A percentile compares a stretch with the other conserved stretches of the same genome.
Conservation (phyloP, 2,797 vertebrate species). For the Podarcis siculus region DNA sequence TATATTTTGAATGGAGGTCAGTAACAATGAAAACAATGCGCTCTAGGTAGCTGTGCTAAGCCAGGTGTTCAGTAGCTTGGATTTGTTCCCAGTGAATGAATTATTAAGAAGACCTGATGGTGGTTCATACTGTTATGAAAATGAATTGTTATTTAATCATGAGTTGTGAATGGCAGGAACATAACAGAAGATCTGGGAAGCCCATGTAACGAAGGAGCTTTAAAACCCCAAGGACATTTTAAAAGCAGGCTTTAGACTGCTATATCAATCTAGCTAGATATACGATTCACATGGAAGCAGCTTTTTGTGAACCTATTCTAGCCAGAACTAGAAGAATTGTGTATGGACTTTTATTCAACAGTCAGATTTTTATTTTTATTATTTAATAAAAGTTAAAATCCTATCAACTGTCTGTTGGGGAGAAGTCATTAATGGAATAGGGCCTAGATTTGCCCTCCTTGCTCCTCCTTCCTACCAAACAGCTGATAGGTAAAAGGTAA, state of each 20-base stretch:
- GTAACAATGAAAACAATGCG: neutral
- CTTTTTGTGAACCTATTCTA: neutral
- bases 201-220: neutral
- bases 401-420: neutral
- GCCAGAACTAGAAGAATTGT: neutral
- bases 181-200: conserved; percentile 52
- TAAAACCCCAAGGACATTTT: conserved; percentile 29
- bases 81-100: conserved; percentile 43
- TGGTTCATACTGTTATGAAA: conserved; percentile 49
- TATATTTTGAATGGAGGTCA: conserved; percentile 21
- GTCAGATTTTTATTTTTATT: neutral
- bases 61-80: conserved; percentile 12
- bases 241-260: conserved; percentile 25
- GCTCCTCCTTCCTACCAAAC: neutral
- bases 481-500: neutral
- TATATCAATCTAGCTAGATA: neutral
- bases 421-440: neutral
- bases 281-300: neutral
- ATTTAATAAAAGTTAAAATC: neutral
- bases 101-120: conserved; percentile 43
- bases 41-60: conserved; percentile 10
- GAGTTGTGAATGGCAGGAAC: conserved; percentile 28
- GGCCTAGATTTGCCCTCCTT: neutral
- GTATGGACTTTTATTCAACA: too few relatives aligned
- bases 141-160: conserved; percentile 56